Evolutionary conservation across 2,797 vertebrate species (phyloP).

Genomic region (Pangasius djambal): DNA sequence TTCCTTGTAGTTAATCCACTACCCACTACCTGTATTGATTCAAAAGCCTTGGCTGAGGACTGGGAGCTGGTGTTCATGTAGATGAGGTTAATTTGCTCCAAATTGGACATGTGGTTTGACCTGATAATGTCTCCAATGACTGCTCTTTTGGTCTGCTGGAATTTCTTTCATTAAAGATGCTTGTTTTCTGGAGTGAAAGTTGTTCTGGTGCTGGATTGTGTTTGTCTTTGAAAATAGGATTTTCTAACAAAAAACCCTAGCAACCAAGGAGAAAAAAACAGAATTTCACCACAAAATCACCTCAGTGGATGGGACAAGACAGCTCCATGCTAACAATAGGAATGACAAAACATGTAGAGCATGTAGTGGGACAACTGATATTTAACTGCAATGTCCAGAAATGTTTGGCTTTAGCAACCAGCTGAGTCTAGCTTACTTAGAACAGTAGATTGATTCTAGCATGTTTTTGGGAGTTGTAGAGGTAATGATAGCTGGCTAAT

Average conservation of each 20-base stretch:
- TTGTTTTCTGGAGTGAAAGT: not conserved
- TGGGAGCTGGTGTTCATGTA: not conserved
- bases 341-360: not conserved
- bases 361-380: not conserved
- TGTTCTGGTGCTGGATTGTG: not conserved
- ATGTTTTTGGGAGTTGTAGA: not conserved
- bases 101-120: not conserved
- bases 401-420: not conserved
- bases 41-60: not conserved
- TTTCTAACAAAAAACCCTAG: not conserved
- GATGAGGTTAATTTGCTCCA: not conserved
- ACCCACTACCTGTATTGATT: conserved; percentile 6
- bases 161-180: not conserved
- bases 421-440: not conserved
- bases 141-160: not conserved
- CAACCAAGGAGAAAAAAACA: not conserved
- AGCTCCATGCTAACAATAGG: not conserved
- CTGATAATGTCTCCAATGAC: not conserved
- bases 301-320: not conserved
- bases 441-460: not conserved
- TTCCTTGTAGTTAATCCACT: conserved; percentile 23
- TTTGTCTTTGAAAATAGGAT: conserved; percentile 14
- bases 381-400: not conserved
- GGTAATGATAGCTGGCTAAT: not conserved
- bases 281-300: not conserved